These are phyloP conservation scores for Tychaedon coryphoeus DNA, from an alignment of 2,113 vertebrate species.

Conservation along the genomic window DNA sequence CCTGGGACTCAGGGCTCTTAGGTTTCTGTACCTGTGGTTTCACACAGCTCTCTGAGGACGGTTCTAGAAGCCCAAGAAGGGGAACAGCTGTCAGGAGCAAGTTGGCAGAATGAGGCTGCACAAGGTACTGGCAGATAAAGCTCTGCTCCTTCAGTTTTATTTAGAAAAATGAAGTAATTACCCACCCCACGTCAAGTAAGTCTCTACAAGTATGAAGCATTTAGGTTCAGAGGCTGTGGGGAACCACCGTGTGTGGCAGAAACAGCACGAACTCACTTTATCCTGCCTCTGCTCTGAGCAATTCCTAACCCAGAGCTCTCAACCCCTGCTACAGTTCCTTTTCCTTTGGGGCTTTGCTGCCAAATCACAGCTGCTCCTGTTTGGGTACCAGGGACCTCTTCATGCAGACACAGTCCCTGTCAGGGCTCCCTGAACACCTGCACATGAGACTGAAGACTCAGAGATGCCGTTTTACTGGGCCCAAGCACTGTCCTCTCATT, in stretches of 20 bases:
- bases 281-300: not conserved
- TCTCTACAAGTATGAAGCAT: accelerated
- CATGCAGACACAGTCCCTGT: accelerated
- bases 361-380: not conserved
- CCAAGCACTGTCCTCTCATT: accelerated
- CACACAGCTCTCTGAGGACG: not conserved
- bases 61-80: not conserved
- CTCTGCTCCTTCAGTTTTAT: not conserved
- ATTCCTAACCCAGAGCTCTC: not conserved
- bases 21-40: not conserved
- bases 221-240: not conserved
- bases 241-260: not conserved
- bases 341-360: not conserved
- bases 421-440: accelerated
- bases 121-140: not conserved
- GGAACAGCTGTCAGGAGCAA: not conserved
- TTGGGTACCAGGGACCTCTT: not conserved
- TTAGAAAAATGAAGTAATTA: not conserved
- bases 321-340: not conserved
- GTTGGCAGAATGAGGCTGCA: not conserved
- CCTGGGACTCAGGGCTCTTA: not conserved
- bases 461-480: accelerated
- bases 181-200: accelerated
- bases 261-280: not conserved
- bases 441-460: not conserved